These are phyloP conservation scores for Lordiphosa stackelbergi DNA, from an alignment of 1,140 invertebrate species.

Conservation along the genomic window DNA sequence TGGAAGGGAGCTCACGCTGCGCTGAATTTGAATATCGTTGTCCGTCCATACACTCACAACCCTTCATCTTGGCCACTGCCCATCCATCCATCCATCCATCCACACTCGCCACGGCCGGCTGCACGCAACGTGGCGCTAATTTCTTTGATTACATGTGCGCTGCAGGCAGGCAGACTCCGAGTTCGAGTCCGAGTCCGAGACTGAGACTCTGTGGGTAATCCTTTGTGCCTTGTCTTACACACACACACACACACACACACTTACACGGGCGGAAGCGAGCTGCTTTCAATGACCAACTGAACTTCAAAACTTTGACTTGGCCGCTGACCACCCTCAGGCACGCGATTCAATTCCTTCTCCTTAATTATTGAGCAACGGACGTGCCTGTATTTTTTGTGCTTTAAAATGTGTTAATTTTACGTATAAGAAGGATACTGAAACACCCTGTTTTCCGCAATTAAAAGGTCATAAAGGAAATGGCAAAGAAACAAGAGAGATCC, in stretches of 20 bases:
- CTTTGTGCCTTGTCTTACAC: conserved; percentile 62
- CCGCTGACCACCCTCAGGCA: conserved; percentile 34
- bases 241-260: conserved; percentile 10
- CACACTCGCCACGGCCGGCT: conserved; percentile 52
- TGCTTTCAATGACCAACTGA: conserved; percentile 69
- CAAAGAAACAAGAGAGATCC: conserved; percentile 18
- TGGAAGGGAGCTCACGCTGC: conserved; percentile 44
- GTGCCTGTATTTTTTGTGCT: conserved; percentile 10
- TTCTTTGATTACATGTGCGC: conserved; percentile 70
- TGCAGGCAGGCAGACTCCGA: conserved; percentile 21
- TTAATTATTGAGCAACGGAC: conserved; percentile 52
- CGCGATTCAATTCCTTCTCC: conserved; percentile 38
- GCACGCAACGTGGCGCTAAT: conserved; percentile 71
- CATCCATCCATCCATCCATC: conserved; percentile 13
- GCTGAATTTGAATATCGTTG: conserved; percentile 55
- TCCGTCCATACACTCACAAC: conserved; percentile 44
- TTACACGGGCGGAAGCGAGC: conserved; percentile 37
- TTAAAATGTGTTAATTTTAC: conserved; percentile 55
- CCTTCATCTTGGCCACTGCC: conserved; percentile 39
- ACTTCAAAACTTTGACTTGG: conserved; percentile 70
- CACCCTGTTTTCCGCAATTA: conserved; percentile 15
- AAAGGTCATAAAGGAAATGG: conserved; percentile 26
- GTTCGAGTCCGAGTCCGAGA: conserved; percentile 31
- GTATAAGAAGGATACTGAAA: conserved; percentile 10
- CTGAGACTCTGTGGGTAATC: conserved; percentile 31